Base-by-base conservation (phyloP, 2,888 invertebrate genomes). In the Ophion obscuratus region DNA sequence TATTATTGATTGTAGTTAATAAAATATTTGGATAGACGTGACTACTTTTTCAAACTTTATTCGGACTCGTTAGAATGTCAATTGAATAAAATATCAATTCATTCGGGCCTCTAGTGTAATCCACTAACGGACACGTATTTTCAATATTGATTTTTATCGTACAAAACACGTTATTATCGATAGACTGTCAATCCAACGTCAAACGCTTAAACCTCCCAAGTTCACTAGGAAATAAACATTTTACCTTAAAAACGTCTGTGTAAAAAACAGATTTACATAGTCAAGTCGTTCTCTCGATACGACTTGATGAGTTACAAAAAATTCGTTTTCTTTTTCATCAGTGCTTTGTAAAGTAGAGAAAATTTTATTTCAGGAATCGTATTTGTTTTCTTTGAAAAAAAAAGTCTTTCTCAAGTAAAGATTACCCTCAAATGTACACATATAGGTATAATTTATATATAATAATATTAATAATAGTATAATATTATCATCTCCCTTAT, bases 401-500 rank as follows among this genome's bases (percentile, higher is more conserved):
- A 77, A 77, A 66, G 74, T 78, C 57, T 74, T 74, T 81, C 73
- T 85, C 62, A 20, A 77, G 76, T 62, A 31, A 57, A 57, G 61
- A 57, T 78, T 68, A 76, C 67, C 79, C 73, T 77, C 14, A 67
- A 70, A 84, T 75, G 76, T 73, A 77, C 64, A 75, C 64, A 62
- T 81, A 62, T 67, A 85, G 73, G 57, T 24, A 74, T 64, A 81
- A 78, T 62, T 81, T 71, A 67, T 40, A 66, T 74, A 70, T 47
- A 36, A 71, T 61, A 24, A 47, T 31, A 79, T 57, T 61, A 53
- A 17, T 14, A 53, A 14, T 53, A 17, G 53, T 53, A 53, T 53
- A 53, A 53, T 17, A 53, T 87, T 82, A 62, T 82, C 64, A 70
- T 85, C 70, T 79, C 83, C 84, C 73, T 79, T 59, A 57, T 68